phyloP scores from a whole-genome alignment of 2,797 vertebrate genomes.

The Orestias chungarensis region DNA sequence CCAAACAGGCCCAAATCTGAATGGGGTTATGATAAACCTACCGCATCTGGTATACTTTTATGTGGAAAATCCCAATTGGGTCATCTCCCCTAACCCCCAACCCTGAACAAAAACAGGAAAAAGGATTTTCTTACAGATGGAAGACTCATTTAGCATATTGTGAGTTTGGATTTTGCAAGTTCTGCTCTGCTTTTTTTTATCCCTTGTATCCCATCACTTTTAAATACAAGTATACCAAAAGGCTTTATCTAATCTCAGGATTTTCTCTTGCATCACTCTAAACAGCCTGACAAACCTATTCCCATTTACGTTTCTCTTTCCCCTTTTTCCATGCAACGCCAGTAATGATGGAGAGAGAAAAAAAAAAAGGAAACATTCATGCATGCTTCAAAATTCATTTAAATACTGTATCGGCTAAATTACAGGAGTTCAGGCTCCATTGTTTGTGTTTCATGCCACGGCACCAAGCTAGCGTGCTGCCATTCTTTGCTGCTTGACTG shows the following conservation, averaged over 20 bases:
- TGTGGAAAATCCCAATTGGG: too few species aligned
- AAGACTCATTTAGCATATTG: conserved; percentile 8
- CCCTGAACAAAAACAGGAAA: conserved; percentile 1
- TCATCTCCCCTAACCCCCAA: too few species aligned
- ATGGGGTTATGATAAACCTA: too few species aligned
- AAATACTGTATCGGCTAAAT: conserved; percentile 73
- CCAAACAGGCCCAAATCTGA: conserved; percentile 18
- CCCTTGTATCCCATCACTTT: conserved; percentile 28
- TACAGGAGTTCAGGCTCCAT: conserved; percentile 61
- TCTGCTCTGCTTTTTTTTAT: conserved; percentile 23
- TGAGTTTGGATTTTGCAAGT: conserved; percentile 1
- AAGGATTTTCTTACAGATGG: not conserved
- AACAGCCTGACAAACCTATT: conserved; percentile 42
- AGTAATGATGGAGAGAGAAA: conserved; percentile 46
- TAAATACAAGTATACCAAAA: conserved; percentile 14
- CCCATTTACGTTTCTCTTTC: conserved; percentile 66
- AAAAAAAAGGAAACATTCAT: conserved; percentile 47
- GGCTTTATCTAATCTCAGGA: conserved; percentile 55
- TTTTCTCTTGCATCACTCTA: conserved; percentile 61
- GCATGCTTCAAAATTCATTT: conserved; percentile 65
- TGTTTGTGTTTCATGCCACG: conserved; percentile 55
- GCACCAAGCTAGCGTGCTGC: conserved; percentile 54
- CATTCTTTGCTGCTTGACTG: conserved; percentile 73
- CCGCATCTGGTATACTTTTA: too few species aligned
- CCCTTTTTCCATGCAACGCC: conserved; percentile 55